Percentiles rank a stretch among this genome's conserved stretches.
Evolutionary conservation across 2,888 invertebrate genomes (phyloP).

Genomic region (Xylocampa areola): DNA sequence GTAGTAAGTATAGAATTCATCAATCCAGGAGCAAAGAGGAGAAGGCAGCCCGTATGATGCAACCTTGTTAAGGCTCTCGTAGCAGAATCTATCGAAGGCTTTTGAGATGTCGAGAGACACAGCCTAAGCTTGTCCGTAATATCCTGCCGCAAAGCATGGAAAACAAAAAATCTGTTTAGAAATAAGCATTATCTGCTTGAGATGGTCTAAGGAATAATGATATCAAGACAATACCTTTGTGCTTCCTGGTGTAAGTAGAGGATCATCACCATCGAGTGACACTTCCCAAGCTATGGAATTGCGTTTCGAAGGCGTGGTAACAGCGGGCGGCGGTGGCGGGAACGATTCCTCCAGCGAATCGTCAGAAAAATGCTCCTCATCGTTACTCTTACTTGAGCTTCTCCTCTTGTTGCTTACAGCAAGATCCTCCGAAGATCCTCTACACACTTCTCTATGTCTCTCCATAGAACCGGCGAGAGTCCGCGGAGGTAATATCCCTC

Average conservation of each 20-base stretch:
- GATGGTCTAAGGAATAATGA: not conserved
- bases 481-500: slow-evolving; percentile 91
- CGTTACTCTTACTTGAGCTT: slow-evolving; percentile 78
- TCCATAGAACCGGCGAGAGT: slow-evolving; percentile 93
- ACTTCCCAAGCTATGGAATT: slow-evolving; percentile 97
- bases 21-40: too few relatives aligned
- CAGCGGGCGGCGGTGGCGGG: slow-evolving; percentile 91
- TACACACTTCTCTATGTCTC: slow-evolving; percentile 94
- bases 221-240: slow-evolving; percentile 87
- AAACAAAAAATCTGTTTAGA: too few relatives aligned
- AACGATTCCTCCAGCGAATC: slow-evolving; percentile 95
- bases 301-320: slow-evolving; percentile 91
- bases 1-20: too few relatives aligned
- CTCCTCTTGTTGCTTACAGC: slow-evolving; percentile 77
- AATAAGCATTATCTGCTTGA: too few relatives aligned
- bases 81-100: too few relatives aligned
- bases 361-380: slow-evolving; percentile 93
- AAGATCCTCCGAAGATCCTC: slow-evolving; percentile 89
- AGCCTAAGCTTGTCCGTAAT: too few relatives aligned
- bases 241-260: slow-evolving; percentile 92
- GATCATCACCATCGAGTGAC: slow-evolving; percentile 93
- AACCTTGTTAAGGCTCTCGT: too few relatives aligned
- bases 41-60: too few relatives aligned
- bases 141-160: too few relatives aligned
- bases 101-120: too few relatives aligned